Percentiles rank a stretch among this genome's conserved stretches.
Conservation (phyloP, 1,140 invertebrate species). For the Formica exsecta region DNA sequence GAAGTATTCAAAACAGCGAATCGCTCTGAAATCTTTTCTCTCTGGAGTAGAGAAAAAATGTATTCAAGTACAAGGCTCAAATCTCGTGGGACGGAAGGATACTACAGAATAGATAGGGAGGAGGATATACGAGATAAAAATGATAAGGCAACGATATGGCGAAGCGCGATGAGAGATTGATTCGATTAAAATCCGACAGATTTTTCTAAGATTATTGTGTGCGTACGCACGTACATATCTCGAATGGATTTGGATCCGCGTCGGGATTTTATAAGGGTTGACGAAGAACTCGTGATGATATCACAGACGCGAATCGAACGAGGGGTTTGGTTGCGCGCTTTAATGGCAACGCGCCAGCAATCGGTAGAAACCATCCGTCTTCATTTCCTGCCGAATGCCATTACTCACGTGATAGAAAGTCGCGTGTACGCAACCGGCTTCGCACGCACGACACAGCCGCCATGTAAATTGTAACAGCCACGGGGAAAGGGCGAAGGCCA, state of each 20-base stretch:
- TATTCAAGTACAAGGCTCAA: conserved; percentile 11
- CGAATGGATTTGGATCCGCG: conserved; percentile 15
- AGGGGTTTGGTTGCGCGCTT: conserved; percentile 61
- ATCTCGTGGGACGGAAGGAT: conserved; percentile 13
- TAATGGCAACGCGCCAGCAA: conserved; percentile 73
- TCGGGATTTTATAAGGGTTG: conserved; percentile 41
- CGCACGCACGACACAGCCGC: conserved; percentile 44
- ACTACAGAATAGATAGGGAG: background rate
- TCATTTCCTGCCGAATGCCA: conserved; percentile 77
- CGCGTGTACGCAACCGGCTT: conserved; percentile 29
- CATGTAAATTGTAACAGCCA: conserved; percentile 38
- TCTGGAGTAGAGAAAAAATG: conserved; percentile 21
- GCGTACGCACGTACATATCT: no score
- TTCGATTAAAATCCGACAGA: conserved; percentile 38
- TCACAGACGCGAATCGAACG: conserved; percentile 19
- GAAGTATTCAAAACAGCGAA: conserved; percentile 23
- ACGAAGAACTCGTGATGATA: conserved; percentile 47
- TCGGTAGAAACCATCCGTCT: conserved; percentile 76
- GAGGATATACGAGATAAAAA: conserved; percentile 20
- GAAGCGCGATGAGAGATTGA: conserved; percentile 23
- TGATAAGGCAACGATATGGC: conserved; percentile 32
- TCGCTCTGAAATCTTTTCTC: background rate
- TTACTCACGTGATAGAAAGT: conserved; percentile 55
- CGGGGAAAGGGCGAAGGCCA: conserved; percentile 60
- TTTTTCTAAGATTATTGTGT: background rate